Evolutionary conservation across 1,140 invertebrate species (phyloP).

Genomic region (Caenorhabditis brenneri): DNA sequence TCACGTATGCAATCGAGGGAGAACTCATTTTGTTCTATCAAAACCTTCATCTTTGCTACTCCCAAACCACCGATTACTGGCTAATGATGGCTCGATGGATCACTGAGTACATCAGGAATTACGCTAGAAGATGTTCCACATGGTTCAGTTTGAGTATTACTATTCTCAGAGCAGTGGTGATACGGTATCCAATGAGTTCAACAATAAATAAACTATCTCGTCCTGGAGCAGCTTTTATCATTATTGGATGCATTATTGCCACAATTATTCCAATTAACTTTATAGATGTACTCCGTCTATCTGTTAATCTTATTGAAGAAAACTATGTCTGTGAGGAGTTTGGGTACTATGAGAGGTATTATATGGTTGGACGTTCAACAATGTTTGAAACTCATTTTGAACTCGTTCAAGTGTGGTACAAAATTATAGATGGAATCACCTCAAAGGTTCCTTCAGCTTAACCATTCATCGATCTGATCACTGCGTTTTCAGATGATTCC

Average conservation of each 20-base stretch:
- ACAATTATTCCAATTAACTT: background rate
- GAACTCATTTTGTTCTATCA: background rate
- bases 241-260: background rate
- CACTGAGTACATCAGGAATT: background rate
- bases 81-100: background rate
- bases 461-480: background rate
- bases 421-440: too few relatives aligned
- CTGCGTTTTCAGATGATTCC: background rate
- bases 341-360: too few relatives aligned
- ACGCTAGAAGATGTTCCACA: background rate
- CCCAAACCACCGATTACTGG: background rate
- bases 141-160: too few relatives aligned
- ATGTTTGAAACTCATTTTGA: too few relatives aligned
- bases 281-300: background rate
- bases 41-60: background rate
- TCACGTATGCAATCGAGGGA: background rate
- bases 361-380: too few relatives aligned
- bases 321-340: background rate
- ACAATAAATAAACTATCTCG: background rate
- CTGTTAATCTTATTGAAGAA: background rate
- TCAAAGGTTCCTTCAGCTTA: background rate
- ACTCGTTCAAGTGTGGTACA: too few relatives aligned
- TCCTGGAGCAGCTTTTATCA: background rate
- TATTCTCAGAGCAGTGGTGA: background rate
- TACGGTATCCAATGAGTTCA: background rate